These are phyloP conservation scores for Danionella dracula DNA, from an alignment of 2,797 vertebrate species.

Conservation along the genomic window DNA sequence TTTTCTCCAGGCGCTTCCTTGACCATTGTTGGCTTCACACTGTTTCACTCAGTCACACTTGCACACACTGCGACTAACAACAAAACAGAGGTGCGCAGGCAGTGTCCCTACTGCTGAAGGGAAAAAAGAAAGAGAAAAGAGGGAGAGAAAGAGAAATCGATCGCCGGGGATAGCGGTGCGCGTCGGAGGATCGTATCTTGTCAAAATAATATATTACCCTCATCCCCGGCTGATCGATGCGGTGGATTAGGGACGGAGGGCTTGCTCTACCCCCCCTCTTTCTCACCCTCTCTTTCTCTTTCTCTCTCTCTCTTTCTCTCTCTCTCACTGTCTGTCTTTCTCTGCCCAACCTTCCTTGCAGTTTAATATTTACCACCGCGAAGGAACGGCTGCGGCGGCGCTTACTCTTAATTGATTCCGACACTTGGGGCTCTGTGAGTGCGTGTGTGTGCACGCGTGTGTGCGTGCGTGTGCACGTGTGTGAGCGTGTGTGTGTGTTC, in stretches of 20 bases:
- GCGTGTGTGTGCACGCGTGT: constrained; percentile 54
- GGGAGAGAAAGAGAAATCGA: constrained; percentile 84
- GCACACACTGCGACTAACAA: constrained; percentile 39
- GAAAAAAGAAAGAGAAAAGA: constrained; percentile 66
- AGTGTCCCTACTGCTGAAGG: constrained; percentile 69
- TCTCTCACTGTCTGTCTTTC: constrained; percentile 32
- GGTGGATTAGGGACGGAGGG: constrained; percentile 92
- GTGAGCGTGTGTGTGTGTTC: constrained; percentile 41
- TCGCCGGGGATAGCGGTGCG: constrained; percentile 85
- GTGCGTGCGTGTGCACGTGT: constrained; percentile 55
- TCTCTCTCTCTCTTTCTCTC: constrained; percentile 33
- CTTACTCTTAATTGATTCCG: constrained; percentile 86
- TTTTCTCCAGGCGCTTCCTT: constrained; percentile 67
- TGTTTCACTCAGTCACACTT: constrained; percentile 36
- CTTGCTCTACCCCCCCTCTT: constrained; percentile 43
- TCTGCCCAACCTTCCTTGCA: constrained; percentile 66
- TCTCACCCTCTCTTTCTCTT: neutral
- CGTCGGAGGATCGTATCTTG: constrained; percentile 96
- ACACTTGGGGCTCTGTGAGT: constrained; percentile 79
- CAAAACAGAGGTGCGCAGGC: constrained; percentile 46
- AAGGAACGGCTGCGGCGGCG: constrained; percentile 75
- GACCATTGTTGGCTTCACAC: constrained; percentile 67
- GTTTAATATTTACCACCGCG: constrained; percentile 86
- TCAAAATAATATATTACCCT: constrained; percentile 99
- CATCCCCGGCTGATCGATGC: constrained; percentile 95